Evolutionary conservation across 2,113 vertebrate genomes (phyloP).

Genomic region (Heterotilapia buettikoferi): DNA sequence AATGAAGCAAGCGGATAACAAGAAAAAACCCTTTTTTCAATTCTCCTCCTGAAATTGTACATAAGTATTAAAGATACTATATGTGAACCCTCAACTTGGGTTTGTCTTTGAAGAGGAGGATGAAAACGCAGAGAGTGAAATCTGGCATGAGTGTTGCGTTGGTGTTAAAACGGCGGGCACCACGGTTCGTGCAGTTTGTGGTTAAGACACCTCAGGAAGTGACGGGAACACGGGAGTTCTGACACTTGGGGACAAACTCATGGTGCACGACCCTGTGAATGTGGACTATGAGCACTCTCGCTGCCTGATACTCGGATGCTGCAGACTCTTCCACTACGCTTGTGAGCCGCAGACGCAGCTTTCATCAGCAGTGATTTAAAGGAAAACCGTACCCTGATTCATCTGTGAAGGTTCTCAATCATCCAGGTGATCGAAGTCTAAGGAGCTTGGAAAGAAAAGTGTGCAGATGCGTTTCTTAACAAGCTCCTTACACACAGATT

Average conservation of each 20-base stretch:
- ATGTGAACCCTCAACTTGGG: not conserved
- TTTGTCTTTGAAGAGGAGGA: not conserved
- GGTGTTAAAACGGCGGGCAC: not conserved
- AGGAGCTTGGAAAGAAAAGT: not conserved
- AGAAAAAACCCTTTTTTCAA: not conserved
- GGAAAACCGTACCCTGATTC: not conserved
- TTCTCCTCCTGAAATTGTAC: not conserved
- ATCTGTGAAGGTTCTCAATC: not conserved
- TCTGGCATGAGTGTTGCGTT: not conserved
- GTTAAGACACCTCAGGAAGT: not conserved
- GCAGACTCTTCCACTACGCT: not conserved
- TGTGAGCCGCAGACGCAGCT: rapidly evolving
- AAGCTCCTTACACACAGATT: not conserved
- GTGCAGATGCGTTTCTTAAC: not conserved
- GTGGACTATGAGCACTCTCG: not conserved
- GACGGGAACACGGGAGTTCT: not conserved
- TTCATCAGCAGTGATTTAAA: not conserved
- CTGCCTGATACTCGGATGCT: not conserved
- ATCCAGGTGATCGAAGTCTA: not conserved
- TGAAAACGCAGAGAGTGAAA: not conserved
- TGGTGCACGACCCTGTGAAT: not conserved
- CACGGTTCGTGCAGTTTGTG: not conserved
- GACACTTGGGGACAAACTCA: not conserved
- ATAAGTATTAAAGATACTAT: not conserved
- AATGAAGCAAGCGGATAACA: not conserved